Base-by-base conservation (phyloP, 2,797 vertebrate genomes). In the Pseudochirops cupreus region DNA sequence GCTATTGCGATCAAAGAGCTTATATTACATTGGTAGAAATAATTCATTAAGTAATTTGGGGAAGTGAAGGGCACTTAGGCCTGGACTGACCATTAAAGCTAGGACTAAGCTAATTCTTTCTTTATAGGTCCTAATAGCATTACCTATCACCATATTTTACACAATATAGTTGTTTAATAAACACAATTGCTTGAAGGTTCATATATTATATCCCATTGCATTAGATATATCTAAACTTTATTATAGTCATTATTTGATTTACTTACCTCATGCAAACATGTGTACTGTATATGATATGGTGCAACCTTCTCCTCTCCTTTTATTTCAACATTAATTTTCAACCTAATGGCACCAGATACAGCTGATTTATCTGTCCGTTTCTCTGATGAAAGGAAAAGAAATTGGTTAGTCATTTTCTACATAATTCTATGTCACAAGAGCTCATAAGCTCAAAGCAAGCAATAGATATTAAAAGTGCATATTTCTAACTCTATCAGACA, bases 311-410 rank as follows among this genome's bases (percentile, higher is more conserved):
- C 99, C 96, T 99, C 99, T 95, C 99, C 99, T 98, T 99, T 99
- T 98, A 99, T 99, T 98, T 99, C 99, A 97, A 99, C 99, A 0
- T 99, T 99, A 98, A 99, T 99, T 99, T 99, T 99, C 96, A 99
- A 97, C 96, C 99, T 98, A 97, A 99, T 99, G 95, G 99, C 99
- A 14, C 99, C 99, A 67, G 99, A 99, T 24, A 99, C 99, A 24
- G 99, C 99, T 0, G 99, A 99, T 97, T 99, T 99, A 98, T 99
- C 99, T 0, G 99, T 99, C 94, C 99, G 98, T 98, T 99, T 99
- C 98, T 99, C 99, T 99, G 98, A 92, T 39, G 93, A 96, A 95
- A 0, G 89, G 94, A 94, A 94, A 94, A 95, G 58, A 0, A 93
- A 95, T 5, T n/a, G 1, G 59, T 96, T 92, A 94, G 92, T 95